Percentiles rank a stretch among this genome's conserved stretches.
phyloP scores from a whole-genome alignment of 2,888 invertebrate genomes.

The Dastarcus helophoroides region DNA sequence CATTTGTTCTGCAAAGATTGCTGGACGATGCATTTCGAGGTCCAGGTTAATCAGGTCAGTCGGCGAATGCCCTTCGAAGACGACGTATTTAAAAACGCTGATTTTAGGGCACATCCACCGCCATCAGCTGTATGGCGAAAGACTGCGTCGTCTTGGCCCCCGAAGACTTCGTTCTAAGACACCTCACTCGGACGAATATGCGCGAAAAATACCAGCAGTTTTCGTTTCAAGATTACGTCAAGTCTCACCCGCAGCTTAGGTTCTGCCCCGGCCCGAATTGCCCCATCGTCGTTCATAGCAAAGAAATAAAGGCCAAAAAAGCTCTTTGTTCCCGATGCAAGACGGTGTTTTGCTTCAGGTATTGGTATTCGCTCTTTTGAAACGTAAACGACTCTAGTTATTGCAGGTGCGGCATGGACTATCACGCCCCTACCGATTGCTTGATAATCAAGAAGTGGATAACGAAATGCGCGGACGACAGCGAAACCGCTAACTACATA shows the following conservation, averaged over 20 bases:
- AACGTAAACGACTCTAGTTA: neutral
- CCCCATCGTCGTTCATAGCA: slow-evolving; percentile 76
- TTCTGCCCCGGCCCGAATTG: slow-evolving; percentile 97
- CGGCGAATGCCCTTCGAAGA: neutral
- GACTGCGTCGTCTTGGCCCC: slow-evolving; percentile 91
- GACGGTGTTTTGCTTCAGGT: slow-evolving; percentile 72
- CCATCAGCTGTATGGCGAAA: slow-evolving; percentile 95
- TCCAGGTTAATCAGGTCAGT: slow-evolving; percentile 82
- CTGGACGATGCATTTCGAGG: slow-evolving; percentile 94
- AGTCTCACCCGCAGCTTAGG: slow-evolving; percentile 78
- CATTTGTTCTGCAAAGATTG: slow-evolving; percentile 94
- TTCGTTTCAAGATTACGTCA: slow-evolving; percentile 92
- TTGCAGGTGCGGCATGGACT: slow-evolving; percentile 86
- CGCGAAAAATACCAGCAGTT: slow-evolving; percentile 92
- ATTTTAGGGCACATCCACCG: slow-evolving; percentile 55
- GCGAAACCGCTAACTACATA: slow-evolving; percentile 99
- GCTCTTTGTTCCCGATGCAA: slow-evolving; percentile 84
- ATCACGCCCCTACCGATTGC: slow-evolving; percentile 98
- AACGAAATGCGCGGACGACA: slow-evolving; percentile 99
- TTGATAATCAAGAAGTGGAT: slow-evolving; percentile 92
- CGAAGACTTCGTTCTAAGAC: slow-evolving; percentile 86
- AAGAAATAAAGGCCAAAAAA: slow-evolving; percentile 70
- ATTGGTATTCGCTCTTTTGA: too few species aligned
- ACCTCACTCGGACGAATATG: slow-evolving; percentile 70
- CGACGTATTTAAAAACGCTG: neutral